These are phyloP conservation scores for Drosophila testacea DNA, from an alignment of 2,888 invertebrate species.

Conservation along the genomic window DNA sequence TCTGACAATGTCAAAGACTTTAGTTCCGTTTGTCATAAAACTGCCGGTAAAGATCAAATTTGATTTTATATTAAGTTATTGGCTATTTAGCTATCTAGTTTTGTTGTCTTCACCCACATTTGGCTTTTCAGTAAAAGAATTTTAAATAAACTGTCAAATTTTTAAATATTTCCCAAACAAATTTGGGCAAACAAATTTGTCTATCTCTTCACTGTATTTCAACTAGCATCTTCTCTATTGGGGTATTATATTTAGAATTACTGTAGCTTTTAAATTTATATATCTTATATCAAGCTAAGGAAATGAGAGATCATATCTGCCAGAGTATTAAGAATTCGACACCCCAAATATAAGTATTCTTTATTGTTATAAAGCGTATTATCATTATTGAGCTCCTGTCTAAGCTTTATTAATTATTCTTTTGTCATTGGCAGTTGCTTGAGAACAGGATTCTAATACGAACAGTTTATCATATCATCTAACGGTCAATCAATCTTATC, in stretches of 20 bases:
- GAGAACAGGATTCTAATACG: conserved; percentile 34
- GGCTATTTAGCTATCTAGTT: conserved; percentile 38
- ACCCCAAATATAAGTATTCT: neutral
- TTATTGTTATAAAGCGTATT: neutral
- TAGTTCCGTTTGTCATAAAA: conserved; percentile 58
- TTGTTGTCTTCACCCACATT: conserved; percentile 57
- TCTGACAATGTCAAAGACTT: conserved; percentile 46
- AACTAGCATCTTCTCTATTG: neutral
- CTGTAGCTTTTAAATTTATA: too few relatives aligned
- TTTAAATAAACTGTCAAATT: conserved; percentile 23
- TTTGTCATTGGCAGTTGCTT: conserved; percentile 12
- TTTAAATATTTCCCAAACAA: conserved; percentile 32
- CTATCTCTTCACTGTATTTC: neutral
- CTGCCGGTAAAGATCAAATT: conserved; percentile 38
- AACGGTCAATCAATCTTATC: conserved; percentile 39
- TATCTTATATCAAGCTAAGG: too few relatives aligned
- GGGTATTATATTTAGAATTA: neutral
- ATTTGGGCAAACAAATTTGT: conserved; percentile 4
- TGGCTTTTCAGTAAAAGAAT: neutral
- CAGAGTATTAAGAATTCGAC: neutral
- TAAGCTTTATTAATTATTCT: conserved; percentile 54
- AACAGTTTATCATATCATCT: conserved; percentile 31
- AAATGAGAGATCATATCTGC: neutral
- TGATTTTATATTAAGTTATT: conserved; percentile 33
- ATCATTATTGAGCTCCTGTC: conserved; percentile 34